phyloP scores from a whole-genome alignment of 2,888 invertebrate genomes.

The Dolichopus griseipennis region DNA sequence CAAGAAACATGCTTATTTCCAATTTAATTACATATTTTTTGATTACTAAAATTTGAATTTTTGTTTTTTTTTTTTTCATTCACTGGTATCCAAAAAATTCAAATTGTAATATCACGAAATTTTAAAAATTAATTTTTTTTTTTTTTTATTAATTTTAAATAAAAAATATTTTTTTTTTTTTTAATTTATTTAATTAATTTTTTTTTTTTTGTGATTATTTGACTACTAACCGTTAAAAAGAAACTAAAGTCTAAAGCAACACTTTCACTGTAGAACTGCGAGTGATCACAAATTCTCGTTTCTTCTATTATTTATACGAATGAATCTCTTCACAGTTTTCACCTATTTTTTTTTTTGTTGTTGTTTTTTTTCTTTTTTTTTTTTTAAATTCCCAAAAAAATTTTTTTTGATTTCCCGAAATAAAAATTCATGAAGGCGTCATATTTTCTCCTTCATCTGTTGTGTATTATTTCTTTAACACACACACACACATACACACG shows the following conservation, averaged over 20 bases:
- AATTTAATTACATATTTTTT: background rate
- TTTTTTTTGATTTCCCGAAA: background rate
- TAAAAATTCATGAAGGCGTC: slow-evolving; percentile 6
- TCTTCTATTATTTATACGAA: slow-evolving; percentile 44
- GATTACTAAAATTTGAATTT: background rate
- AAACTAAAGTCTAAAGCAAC: slow-evolving; percentile 40
- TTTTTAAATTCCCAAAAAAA: background rate
- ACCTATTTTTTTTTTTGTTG: too few species aligned
- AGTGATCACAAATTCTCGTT: slow-evolving; percentile 42
- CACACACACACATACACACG: background rate
- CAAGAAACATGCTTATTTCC: background rate
- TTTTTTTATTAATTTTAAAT: background rate
- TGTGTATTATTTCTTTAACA: background rate
- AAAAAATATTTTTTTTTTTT: slow-evolving; percentile 11
- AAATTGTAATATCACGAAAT: background rate
- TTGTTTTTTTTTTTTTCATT: background rate
- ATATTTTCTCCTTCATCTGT: background rate
- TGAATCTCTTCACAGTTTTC: background rate
- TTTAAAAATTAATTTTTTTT: background rate
- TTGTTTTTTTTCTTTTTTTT: background rate
- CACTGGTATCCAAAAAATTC: background rate
- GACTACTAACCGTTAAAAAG: slow-evolving; percentile 37
- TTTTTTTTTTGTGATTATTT: slow-evolving; percentile 15
- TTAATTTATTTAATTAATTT: slow-evolving; percentile 10
- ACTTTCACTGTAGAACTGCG: slow-evolving; percentile 46